These are phyloP conservation scores for Lanius collurio DNA, from an alignment of 2,113 vertebrate species.

Conservation along the genomic window DNA sequence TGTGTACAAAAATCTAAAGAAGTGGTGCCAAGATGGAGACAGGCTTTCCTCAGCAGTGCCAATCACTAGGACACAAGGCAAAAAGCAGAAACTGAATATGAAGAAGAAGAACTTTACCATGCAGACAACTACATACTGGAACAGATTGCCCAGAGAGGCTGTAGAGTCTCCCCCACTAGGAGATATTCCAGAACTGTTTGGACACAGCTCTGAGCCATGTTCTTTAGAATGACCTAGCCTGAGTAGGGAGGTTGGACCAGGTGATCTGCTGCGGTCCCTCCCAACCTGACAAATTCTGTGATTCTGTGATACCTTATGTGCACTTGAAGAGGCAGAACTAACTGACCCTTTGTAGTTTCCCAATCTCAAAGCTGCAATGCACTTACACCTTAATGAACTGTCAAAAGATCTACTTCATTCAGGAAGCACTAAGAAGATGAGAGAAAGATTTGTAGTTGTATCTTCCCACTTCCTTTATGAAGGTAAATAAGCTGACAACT, in stretches of 20 bases:
- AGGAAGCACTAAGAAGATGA: not conserved
- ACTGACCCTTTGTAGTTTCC: not conserved
- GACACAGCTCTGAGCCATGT: not conserved
- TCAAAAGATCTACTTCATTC: not conserved
- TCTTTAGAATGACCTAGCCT: not conserved
- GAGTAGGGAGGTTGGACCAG: not conserved
- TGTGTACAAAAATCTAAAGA: not conserved
- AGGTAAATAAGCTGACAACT: constrained; percentile 15
- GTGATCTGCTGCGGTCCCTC: not conserved
- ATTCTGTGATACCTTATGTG: not conserved
- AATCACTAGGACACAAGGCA: not conserved
- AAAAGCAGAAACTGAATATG: not conserved
- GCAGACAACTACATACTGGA: not conserved
- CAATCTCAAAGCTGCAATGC: not conserved
- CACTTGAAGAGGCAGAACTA: not conserved
- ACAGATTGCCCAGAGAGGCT: not conserved
- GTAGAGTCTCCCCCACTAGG: not conserved
- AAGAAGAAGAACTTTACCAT: not conserved
- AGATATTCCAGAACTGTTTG: not conserved
- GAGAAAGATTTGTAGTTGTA: constrained; percentile 19
- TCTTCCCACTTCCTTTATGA: not conserved
- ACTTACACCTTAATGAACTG: not conserved
- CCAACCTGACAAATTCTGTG: not conserved
- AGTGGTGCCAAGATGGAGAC: not conserved
- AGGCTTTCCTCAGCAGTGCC: not conserved